These are phyloP conservation scores for Periophthalmus magnuspinnatus DNA, from an alignment of 2,797 vertebrate genomes.

Conservation along the genomic window DNA sequence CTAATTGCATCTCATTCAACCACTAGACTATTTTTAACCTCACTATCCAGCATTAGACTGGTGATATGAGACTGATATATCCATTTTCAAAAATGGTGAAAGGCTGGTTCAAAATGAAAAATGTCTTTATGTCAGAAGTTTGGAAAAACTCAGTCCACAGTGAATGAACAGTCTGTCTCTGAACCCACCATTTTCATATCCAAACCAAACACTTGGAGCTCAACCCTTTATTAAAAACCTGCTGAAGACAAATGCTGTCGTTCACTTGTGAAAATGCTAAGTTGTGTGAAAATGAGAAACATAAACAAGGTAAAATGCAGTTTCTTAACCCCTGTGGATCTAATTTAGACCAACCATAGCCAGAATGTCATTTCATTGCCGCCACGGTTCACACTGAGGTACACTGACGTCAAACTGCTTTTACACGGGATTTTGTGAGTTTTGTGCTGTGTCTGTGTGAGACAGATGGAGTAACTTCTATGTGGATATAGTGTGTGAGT, in stretches of 20 bases:
- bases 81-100: not conserved
- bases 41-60: not conserved
- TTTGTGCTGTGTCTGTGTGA: not conserved
- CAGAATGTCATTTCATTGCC: slow-evolving; percentile 31
- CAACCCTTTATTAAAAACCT: slow-evolving; percentile 6
- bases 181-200: not conserved
- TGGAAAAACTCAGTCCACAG: slow-evolving; percentile 2
- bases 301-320: slow-evolving; percentile 6
- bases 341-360: slow-evolving; percentile 41
- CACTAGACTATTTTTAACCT: not conserved
- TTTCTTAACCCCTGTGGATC: slow-evolving; percentile 43
- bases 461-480: not conserved
- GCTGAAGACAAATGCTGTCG: slow-evolving; percentile 13
- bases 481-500: slow-evolving; percentile 12
- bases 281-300: not conserved
- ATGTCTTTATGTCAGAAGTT: slow-evolving; percentile 4
- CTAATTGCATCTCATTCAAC: not conserved
- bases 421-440: not conserved
- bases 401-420: not conserved
- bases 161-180: not conserved
- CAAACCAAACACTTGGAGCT: not conserved
- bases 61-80: too few relatives aligned
- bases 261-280: not conserved
- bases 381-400: not conserved
- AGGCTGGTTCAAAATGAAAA: not conserved